phyloP scores from a whole-genome alignment of 2,797 vertebrate genomes.

The Intellagama lesueurii region DNA sequence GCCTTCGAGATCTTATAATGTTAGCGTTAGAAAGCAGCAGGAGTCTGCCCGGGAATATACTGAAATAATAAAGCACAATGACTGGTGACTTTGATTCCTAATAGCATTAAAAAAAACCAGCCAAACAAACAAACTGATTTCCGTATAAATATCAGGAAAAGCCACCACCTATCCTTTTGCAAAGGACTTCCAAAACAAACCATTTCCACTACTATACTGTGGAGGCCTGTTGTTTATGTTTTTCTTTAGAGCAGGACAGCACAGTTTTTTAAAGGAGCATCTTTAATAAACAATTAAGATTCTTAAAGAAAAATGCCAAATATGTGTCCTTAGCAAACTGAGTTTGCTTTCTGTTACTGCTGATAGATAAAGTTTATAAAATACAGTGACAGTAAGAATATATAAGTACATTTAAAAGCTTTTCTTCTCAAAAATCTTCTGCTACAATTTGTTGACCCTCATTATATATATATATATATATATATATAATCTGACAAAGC shows the following conservation, averaged over 20 bases:
- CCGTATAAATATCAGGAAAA: conserved; percentile 75
- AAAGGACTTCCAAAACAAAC: neutral
- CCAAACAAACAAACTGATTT: too few species aligned
- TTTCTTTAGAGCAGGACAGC: conserved; percentile 54
- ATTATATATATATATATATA: too few species aligned
- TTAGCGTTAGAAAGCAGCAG: neutral
- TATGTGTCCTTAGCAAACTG: neutral
- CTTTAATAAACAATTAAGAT: conserved; percentile 30
- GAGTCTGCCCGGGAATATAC: conserved; percentile 35
- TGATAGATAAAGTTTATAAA: neutral
- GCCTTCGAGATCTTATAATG: too few species aligned
- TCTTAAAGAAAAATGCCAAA: conserved; percentile 37
- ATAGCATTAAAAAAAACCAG: conserved; percentile 66
- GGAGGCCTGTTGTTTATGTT: conserved; percentile 10
- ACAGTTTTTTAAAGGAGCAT: conserved; percentile 52
- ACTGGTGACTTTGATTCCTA: conserved; percentile 68
- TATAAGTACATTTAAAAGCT: neutral
- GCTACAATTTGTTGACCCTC: neutral
- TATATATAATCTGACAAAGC: neutral
- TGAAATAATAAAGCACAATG: conserved; percentile 37
- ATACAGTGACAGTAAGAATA: neutral
- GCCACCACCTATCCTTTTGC: conserved; percentile 73
- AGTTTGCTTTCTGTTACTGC: conserved; percentile 48
- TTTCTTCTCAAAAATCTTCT: neutral
- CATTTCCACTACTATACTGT: conserved; percentile 5